Base-by-base conservation (phyloP, 1,140 invertebrate species). In the Achroia grisella region DNA sequence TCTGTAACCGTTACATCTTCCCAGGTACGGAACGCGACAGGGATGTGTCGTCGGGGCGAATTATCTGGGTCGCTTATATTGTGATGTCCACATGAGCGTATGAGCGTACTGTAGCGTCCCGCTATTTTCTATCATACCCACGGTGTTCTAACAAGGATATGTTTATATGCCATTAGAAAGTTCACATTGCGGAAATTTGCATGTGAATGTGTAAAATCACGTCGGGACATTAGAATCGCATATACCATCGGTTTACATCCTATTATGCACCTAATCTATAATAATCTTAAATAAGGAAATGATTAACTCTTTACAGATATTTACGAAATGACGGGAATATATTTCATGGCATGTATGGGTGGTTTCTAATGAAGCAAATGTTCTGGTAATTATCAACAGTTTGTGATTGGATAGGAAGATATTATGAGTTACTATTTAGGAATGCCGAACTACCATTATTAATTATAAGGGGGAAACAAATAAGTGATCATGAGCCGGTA, bases 1-100 rank as follows among this genome's bases (percentile, higher is more conserved):
- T 83, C 78, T 91, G 90, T 87, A 91, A 91, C 82, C 77, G 72
- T 60, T 68, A 89, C 61, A 48, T 65, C 61, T 71, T 76, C 56
- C 42, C 64, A 82, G 78, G 78, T 80, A 79, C 64, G 62, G 61
- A 62, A 62, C 2, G 17, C 2, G 17, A 23, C 17, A 48, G 57
- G 64, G 69, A 71, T 72, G 69, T 73, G 62, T 54, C 62, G 68
- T 71, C 65, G 39, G 65, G 64, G 59, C 58, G 60, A 44, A 60
- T 23, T 23, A 23, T 23, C 31, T 64, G 70, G 74, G 65, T 59
- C 66, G 77, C 74, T 78, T 82, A 52, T 63, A 62, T 62, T 78
- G 78, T 82, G 62, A 71, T 76, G 74, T 80, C 74, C 60, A 48
- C 56, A 54, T 57, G 44, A 55, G 42, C 57, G 60, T 70, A 54